Base-by-base conservation (phyloP, 2,113 vertebrate genomes). In the Ammospiza caudacuta region DNA sequence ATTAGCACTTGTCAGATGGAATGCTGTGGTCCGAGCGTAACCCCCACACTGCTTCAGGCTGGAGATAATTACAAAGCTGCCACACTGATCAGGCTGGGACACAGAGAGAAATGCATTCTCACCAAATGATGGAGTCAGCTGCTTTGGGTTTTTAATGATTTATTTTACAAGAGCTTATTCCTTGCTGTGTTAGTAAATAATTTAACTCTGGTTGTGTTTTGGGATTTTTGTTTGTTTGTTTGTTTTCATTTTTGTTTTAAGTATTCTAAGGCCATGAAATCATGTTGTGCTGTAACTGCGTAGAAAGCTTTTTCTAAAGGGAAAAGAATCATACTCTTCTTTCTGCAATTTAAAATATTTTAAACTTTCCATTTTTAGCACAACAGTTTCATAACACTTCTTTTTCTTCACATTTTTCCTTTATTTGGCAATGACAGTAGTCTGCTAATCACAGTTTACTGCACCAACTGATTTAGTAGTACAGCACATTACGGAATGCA, bases 401-500 rank as follows among this genome's bases (percentile, higher is more conserved):
- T 95, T 82, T 77, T 66, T 23, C 47, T 95, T 87, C 63, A 84
- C 83, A 29, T 93, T 92, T 92, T 94, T 95, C 72, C 80, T 97
- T 95, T 86, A 68, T 94, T 96, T 94, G 97, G 97, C 96, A 96
- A 95, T 54, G 86, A 94, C 16, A 92, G 81, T 78, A 70, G 77
- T 80, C 83, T 31, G 31, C 88, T 95, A 89, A 87, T 97, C 95
- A 57, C 33, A 87, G 78, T 51, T 89, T 83, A 81, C 95, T 74
- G 77, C 66, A 90, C 62, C 51, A 74, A 79, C 81, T 37, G 52
- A 89, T 70, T 78, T 23, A 90, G 83, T 87, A 87, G 94, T 72
- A 90, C 74, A 89, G 92, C 23, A 37, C 78, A 83, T 93, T 85
- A 95, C 33, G 96, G 97, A 98, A 98, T 97, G 97, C 97, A 97